Evolutionary conservation across 1,140 invertebrate species (phyloP).

Genomic region (Cotesia vestalis): DNA sequence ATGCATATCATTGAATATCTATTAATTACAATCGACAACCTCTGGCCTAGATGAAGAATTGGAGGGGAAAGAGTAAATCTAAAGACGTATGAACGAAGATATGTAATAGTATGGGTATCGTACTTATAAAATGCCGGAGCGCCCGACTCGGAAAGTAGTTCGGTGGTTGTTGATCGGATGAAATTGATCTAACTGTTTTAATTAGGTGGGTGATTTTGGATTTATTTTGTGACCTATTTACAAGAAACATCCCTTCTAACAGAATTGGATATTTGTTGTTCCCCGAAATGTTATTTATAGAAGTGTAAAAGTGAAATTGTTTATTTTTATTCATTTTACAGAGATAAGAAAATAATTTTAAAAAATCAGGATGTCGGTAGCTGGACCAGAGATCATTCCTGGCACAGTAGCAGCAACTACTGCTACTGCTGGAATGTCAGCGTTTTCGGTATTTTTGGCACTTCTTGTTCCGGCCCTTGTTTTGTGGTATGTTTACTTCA

Average conservation of each 20-base stretch:
- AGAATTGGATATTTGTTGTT: not conserved
- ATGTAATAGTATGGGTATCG: constrained; percentile 15
- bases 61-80: constrained; percentile 39
- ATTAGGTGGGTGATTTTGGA: constrained; percentile 48
- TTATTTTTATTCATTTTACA: constrained; percentile 37
- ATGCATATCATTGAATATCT: constrained; percentile 26
- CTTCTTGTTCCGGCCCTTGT: constrained; percentile 74
- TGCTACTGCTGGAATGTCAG: constrained; percentile 60
- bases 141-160: constrained; percentile 48
- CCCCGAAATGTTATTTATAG: not conserved
- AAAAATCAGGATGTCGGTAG: constrained; percentile 53
- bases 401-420: constrained; percentile 56
- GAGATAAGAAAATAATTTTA: constrained; percentile 29
- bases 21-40: constrained; percentile 44
- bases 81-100: not conserved
- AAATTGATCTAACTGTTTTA: constrained; percentile 40
- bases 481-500: constrained; percentile 78
- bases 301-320: not conserved
- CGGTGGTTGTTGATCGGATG: constrained; percentile 55
- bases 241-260: not conserved
- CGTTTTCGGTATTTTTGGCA: constrained; percentile 72
- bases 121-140: constrained; percentile 57
- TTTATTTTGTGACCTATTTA: constrained; percentile 14
- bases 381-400: constrained; percentile 58
- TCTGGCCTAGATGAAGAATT: constrained; percentile 19